Evolutionary conservation across 2,113 vertebrate species (phyloP).

Genomic region (Centrocercus urophasianus): DNA sequence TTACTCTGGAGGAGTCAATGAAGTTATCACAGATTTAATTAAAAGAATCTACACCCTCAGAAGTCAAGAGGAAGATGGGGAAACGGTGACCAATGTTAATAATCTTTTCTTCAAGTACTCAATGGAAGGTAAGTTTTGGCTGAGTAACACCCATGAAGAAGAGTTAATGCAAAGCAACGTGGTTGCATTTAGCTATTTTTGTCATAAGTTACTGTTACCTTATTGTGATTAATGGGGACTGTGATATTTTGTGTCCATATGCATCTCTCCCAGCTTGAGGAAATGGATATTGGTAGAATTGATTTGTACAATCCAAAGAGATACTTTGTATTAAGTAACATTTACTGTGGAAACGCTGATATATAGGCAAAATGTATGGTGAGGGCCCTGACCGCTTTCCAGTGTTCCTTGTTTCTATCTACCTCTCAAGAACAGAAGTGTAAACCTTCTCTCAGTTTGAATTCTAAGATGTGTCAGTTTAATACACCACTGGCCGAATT

Average conservation of each 20-base stretch:
- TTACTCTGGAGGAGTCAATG: slow-evolving; percentile 87
- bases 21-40: slow-evolving; percentile 88
- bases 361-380: background rate
- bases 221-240: background rate
- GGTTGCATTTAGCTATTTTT: background rate
- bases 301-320: background rate
- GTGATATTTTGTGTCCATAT: background rate
- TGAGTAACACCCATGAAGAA: background rate
- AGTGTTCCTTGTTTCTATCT: background rate
- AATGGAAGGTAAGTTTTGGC: slow-evolving; percentile 88
- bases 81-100: slow-evolving; percentile 87
- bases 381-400: background rate
- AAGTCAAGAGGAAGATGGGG: slow-evolving; percentile 77
- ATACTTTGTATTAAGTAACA: background rate
- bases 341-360: background rate
- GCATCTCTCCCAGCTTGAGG: background rate
- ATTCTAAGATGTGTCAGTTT: background rate
- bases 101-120: slow-evolving; percentile 95
- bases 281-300: background rate
- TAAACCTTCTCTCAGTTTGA: background rate
- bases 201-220: background rate
- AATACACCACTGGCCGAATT: background rate
- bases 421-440: background rate
- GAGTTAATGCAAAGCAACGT: background rate
- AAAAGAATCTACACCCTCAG: slow-evolving; percentile 82